Base-by-base conservation (phyloP, 2,888 invertebrate genomes). In the Notodromas monacha region DNA sequence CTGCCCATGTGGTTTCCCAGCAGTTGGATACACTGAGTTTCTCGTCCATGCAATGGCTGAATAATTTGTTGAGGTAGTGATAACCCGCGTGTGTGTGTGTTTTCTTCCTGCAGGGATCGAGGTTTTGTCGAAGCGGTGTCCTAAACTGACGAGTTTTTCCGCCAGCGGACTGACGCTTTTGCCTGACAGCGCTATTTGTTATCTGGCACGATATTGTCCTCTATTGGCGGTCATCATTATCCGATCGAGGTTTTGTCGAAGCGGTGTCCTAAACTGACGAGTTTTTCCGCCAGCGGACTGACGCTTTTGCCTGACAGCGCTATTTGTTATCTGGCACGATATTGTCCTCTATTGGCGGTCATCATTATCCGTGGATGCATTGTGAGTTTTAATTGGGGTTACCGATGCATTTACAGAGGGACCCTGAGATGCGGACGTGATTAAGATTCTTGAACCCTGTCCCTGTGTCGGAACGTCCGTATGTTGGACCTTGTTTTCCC, bases 301-400 rank as follows among this genome's bases (percentile, higher is more conserved):
- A 33, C 35, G 21, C 30, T 36, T 16, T 42, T 57, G 26, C 50
- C 51, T 38, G 81, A 89, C 49, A 65, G 65, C 42, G 79, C 81
- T 15, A 70, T 92, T 35, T 64, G 65, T 39, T 68, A 70, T 44
- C 56, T 92, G 41, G 81, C 84, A 15, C 63, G 63, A 35, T 65
- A 69, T 53, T 86, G 89, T 51, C 65, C 66, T 14, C 64, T 73
- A 41, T 53, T 96, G 40, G 69, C 72, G 51, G 68, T 72, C 39
- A 64, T 92, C 38, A 86, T 86, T 55, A 63, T 96, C 38, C 73
- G 79, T 46, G 76, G 77, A 40, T 92, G 92, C 56, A 65, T 67
- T 51, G 89, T 89, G 54, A 63, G 66, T 14, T 31, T 27, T 12
- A 27, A 27, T 27, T 27, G 27, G 6, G 10, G 6, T 6, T 12